Conservation (phyloP, 2,888 invertebrate genomes). For the Tineola bisselliella region DNA sequence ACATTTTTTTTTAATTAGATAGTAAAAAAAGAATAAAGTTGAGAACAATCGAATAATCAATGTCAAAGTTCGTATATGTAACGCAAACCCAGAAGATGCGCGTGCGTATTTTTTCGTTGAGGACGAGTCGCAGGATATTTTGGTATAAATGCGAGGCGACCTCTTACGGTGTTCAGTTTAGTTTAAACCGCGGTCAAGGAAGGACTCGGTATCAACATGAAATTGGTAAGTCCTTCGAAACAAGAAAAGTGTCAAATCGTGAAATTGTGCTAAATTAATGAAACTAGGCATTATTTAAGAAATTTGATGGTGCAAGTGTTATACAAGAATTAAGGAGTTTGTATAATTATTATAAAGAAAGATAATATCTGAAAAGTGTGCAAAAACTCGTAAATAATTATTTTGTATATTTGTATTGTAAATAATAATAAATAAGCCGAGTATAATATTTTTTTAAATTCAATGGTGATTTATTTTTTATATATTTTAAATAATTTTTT, state of each 20-base stretch:
- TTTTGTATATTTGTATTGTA: too few relatives aligned
- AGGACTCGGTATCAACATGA: conserved; percentile 52
- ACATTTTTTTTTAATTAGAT: too few relatives aligned
- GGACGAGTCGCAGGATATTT: conserved; percentile 42
- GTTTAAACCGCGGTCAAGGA: conserved; percentile 42
- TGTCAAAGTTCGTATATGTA: conserved; percentile 33
- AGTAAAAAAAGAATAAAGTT: too few relatives aligned
- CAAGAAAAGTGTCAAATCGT: conserved; percentile 10
- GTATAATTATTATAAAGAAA: neutral
- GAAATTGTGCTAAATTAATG: neutral
- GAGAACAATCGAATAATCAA: neutral
- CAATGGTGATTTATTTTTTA: too few relatives aligned
- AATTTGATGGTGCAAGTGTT: too few relatives aligned
- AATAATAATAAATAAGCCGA: too few relatives aligned
- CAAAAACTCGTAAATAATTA: neutral
- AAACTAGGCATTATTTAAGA: too few relatives aligned
- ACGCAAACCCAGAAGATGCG: conserved; percentile 25
- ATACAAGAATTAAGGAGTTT: too few relatives aligned
- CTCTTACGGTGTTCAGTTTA: conserved; percentile 46
- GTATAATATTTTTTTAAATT: too few relatives aligned
- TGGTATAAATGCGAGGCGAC: conserved; percentile 50
- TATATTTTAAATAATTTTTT: too few relatives aligned
- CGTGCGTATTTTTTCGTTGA: conserved; percentile 30
- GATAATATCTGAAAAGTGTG: neutral
- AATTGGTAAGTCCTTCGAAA: conserved; percentile 59